Evolutionary conservation across 2,797 vertebrate species (phyloP).

Genomic region (Oophaga sylvatica): DNA sequence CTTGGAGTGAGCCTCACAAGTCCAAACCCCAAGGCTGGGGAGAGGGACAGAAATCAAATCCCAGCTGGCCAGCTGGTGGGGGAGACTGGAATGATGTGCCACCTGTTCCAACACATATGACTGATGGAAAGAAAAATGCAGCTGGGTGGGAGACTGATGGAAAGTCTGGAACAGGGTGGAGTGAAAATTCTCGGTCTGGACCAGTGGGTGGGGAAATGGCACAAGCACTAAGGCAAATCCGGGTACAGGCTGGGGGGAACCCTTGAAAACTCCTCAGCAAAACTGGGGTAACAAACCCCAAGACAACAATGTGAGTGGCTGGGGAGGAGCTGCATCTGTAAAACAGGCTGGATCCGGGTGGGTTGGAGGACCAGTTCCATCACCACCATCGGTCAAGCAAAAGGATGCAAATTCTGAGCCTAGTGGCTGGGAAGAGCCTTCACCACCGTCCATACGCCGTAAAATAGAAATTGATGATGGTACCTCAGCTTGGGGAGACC

Average conservation of each 20-base stretch:
- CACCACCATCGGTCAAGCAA: slow-evolving; percentile 77
- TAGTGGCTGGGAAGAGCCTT: slow-evolving; percentile 97
- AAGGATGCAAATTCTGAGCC: slow-evolving; percentile 81
- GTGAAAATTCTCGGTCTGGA: slow-evolving; percentile 77
- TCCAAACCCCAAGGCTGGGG: slow-evolving; percentile 87
- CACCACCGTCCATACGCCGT: slow-evolving; percentile 92
- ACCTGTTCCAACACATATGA: slow-evolving; percentile 84
- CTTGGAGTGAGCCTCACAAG: slow-evolving; percentile 89
- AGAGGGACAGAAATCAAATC: slow-evolving; percentile 84
- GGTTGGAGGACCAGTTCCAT: slow-evolving; percentile 72
- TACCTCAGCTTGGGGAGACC: slow-evolving; percentile 98
- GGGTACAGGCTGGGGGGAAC: slow-evolving; percentile 82
- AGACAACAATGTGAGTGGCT: slow-evolving; percentile 81
- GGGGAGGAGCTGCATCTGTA: slow-evolving; percentile 89
- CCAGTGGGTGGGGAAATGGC: slow-evolving; percentile 79
- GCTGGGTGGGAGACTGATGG: slow-evolving; percentile 89
- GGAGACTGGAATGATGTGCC: slow-evolving; percentile 82
- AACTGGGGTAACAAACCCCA: slow-evolving; percentile 90
- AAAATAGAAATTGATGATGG: slow-evolving; percentile 99
- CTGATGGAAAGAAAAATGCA: slow-evolving; percentile 87
- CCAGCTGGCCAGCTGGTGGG: slow-evolving; percentile 83
- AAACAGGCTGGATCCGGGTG: slow-evolving; percentile 87
- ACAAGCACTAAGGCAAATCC: slow-evolving; percentile 78
- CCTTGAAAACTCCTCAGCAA: slow-evolving; percentile 83
- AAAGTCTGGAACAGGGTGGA: slow-evolving; percentile 82